These are phyloP conservation scores for Sinotaia quadrata DNA, from an alignment of 2,888 invertebrate species.

Conservation along the genomic window DNA sequence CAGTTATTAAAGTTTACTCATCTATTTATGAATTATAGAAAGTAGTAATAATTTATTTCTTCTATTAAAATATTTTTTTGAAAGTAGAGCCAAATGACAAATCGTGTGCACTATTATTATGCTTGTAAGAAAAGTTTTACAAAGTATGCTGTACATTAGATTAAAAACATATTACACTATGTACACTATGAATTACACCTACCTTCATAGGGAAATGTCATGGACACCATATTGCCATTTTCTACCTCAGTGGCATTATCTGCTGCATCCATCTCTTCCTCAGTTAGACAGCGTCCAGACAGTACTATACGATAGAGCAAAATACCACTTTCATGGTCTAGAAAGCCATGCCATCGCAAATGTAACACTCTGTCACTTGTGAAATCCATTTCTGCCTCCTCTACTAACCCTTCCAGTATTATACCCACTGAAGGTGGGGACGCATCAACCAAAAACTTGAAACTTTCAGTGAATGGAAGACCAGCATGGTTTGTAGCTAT, in stretches of 20 bases:
- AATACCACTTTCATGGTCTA: slow-evolving; percentile 49
- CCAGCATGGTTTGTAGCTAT: slow-evolving; percentile 49
- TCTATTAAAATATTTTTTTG: too few relatives aligned
- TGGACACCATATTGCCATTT: slow-evolving; percentile 16
- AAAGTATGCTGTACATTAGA: too few relatives aligned
- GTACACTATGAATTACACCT: neutral
- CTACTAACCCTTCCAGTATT: slow-evolving; percentile 45
- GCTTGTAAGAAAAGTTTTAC: too few relatives aligned
- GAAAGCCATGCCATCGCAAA: slow-evolving; percentile 45
- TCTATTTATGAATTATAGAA: too few relatives aligned
- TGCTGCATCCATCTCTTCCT: slow-evolving; percentile 12
- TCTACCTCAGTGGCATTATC: slow-evolving; percentile 11
- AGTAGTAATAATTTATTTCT: too few relatives aligned
- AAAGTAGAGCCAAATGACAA: too few relatives aligned
- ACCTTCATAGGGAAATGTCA: slow-evolving; percentile 17
- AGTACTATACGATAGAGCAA: slow-evolving; percentile 33
- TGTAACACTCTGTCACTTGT: slow-evolving; percentile 28
- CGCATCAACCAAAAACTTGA: slow-evolving; percentile 50
- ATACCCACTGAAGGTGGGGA: slow-evolving; percentile 50
- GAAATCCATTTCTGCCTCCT: slow-evolving; percentile 43
- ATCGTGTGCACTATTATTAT: too few relatives aligned
- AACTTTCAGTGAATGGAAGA: slow-evolving; percentile 36
- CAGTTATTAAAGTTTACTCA: too few relatives aligned
- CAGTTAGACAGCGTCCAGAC: slow-evolving; percentile 28
- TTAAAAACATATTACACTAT: too few relatives aligned